Evolutionary conservation across 2,888 invertebrate species (phyloP).

Genomic region (Limnephilus auricula): DNA sequence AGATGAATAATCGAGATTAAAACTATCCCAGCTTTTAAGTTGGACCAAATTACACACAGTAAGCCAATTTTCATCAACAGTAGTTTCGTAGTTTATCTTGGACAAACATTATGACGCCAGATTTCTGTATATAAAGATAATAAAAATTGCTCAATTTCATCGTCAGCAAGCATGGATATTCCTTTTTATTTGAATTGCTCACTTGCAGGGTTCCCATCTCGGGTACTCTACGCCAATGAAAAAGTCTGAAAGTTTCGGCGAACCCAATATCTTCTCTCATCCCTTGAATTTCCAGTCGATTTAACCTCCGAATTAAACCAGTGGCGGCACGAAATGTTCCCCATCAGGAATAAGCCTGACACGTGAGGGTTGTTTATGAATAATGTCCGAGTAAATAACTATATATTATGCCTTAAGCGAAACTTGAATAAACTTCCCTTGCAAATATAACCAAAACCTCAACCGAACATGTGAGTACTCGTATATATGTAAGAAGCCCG

Average conservation of each 20-base stretch:
- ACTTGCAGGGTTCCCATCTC: not conserved
- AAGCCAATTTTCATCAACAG: too few species aligned
- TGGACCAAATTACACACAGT: too few species aligned
- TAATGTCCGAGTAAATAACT: slow-evolving; percentile 4
- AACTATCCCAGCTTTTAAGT: too few species aligned
- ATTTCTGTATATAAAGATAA: too few species aligned
- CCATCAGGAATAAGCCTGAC: not conserved
- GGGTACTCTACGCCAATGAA: not conserved
- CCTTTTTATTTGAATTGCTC: not conserved
- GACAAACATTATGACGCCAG: too few species aligned
- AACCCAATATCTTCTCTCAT: not conserved
- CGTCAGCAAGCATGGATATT: too few species aligned
- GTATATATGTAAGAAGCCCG: not conserved
- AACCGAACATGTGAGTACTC: not conserved
- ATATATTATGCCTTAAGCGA: not conserved
- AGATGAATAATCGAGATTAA: too few species aligned
- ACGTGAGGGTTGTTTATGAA: slow-evolving; percentile 23
- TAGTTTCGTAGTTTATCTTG: too few species aligned
- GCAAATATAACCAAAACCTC: not conserved
- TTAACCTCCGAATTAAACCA: slow-evolving; percentile 20
- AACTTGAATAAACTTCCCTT: not conserved
- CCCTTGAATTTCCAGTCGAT: slow-evolving; percentile 34
- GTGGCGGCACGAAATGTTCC: not conserved
- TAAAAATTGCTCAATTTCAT: not conserved
- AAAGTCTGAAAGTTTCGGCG: not conserved